A percentile compares a stretch with the other conserved stretches of the same genome.
Conservation (phyloP, 2,797 vertebrate species). For the Valencia hispanica region DNA sequence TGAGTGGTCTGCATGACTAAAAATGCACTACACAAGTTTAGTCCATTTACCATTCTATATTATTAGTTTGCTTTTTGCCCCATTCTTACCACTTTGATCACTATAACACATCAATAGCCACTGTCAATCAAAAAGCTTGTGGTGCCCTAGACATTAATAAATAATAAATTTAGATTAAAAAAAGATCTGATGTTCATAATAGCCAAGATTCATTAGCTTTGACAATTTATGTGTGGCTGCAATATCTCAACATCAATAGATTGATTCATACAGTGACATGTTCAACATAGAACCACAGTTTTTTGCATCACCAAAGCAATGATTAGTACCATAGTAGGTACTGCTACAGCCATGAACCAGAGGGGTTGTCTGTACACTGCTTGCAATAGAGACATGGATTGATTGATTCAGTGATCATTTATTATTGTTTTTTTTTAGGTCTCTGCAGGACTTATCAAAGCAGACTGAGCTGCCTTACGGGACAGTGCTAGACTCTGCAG, state of each 20-base stretch:
- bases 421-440: slow-evolving; percentile 72
- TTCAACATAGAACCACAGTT: background rate
- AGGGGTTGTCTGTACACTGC: background rate
- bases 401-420: background rate
- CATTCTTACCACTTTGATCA: background rate
- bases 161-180: background rate
- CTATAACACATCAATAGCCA: background rate
- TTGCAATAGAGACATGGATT: background rate
- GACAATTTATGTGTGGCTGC: background rate
- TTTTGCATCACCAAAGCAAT: background rate
- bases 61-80: background rate
- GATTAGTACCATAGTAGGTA: background rate
- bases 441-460: slow-evolving; percentile 96
- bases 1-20: background rate
- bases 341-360: background rate
- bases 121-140: background rate
- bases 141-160: background rate
- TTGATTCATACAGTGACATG: background rate
- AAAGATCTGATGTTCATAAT: background rate
- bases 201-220: background rate
- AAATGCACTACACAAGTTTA: background rate
- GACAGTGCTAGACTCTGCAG: slow-evolving; percentile 94
- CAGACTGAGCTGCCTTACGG: slow-evolving; percentile 98
- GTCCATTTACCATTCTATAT: background rate
- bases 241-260: background rate